These are phyloP conservation scores for Lathronympha strigana DNA, from an alignment of 2,888 invertebrate species.

Conservation along the genomic window DNA sequence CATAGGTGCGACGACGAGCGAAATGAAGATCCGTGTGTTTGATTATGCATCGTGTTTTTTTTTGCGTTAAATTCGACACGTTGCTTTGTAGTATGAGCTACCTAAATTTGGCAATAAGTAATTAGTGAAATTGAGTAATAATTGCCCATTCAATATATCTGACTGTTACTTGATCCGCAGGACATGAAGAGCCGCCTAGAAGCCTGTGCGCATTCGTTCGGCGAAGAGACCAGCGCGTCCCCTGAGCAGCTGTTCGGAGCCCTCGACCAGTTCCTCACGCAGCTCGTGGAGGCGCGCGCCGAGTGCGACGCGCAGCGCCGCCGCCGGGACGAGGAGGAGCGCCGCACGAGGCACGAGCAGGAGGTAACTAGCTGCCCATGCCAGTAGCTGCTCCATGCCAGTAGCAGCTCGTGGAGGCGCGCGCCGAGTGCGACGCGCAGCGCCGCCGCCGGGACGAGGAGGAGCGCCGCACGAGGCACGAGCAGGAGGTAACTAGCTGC, in stretches of 20 bases:
- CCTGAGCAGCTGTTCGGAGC: slow-evolving; percentile 98
- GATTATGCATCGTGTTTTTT: too few species aligned
- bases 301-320: slow-evolving; percentile 94
- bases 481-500: slow-evolving; percentile 93
- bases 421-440: slow-evolving; percentile 94
- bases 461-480: slow-evolving; percentile 93
- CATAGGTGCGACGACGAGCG: too few species aligned
- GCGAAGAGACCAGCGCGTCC: slow-evolving; percentile 94
- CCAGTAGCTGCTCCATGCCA: background rate
- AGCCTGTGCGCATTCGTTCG: slow-evolving; percentile 93
- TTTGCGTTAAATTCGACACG: too few species aligned
- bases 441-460: slow-evolving; percentile 94
- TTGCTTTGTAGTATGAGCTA: too few species aligned
- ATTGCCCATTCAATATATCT: too few species aligned
- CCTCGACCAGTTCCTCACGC: slow-evolving; percentile 93
- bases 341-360: slow-evolving; percentile 93
- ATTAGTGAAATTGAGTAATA: too few species aligned
- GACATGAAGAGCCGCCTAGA: slow-evolving; percentile 98
- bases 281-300: slow-evolving; percentile 92
- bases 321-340: slow-evolving; percentile 95
- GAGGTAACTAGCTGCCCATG: slow-evolving; percentile 79
- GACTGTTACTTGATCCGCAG: slow-evolving; percentile 49
- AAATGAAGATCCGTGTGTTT: too few species aligned
- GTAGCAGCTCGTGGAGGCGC: slow-evolving; percentile 75
- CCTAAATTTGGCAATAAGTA: too few species aligned